Base-by-base conservation (phyloP, 2,113 vertebrate species). In the Turnix velox region DNA sequence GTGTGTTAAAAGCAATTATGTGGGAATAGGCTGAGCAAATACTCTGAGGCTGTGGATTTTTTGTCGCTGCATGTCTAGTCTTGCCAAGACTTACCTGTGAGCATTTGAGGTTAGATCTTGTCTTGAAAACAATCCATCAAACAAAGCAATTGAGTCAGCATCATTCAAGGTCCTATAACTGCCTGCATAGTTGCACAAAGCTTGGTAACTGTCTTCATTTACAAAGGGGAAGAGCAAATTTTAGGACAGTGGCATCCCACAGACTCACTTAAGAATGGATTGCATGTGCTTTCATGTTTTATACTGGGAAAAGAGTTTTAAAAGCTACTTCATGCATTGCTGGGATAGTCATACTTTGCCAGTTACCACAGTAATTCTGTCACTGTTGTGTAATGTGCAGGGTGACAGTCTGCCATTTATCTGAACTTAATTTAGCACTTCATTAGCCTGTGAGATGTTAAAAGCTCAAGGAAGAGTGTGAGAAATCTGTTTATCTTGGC, bases 371-470 rank as follows among this genome's bases (percentile, higher is more conserved):
- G 77, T 96, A 96, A 93, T 80, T 12, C 58, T 88, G 31, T 57
- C 72, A 16, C 72, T 23, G 7, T 72, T 92, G n/a, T 42, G 31
- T 96, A 77, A 90, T n/a, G 40, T 94, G 35, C 14, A 4, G 49
- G 88, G 39, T 73, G 75, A 67, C 46, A 43, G 87, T 88, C 35
- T 81, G 31, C 88, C 76, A 77, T 91, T 95, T 95, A 63, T 85
- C 67, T 54, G 66, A 87, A 92, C 80, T 95, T 94, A 95, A 95
- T 97, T 97, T 97, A 91, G 92, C 81, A 90, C 75, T 96, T 96
- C 90, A 96, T 97, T 98, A 97, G 78, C 42, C 84, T 25, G 8
- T 42, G 65, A 95, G 75, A 85, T 97, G 81, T 93, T 95, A 96
- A 90, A 95, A 90, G 74, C 71, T 94, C 91, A 59, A 72, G 82